phyloP scores from a whole-genome alignment of 2,797 vertebrate species.

The Trachurus trachurus region DNA sequence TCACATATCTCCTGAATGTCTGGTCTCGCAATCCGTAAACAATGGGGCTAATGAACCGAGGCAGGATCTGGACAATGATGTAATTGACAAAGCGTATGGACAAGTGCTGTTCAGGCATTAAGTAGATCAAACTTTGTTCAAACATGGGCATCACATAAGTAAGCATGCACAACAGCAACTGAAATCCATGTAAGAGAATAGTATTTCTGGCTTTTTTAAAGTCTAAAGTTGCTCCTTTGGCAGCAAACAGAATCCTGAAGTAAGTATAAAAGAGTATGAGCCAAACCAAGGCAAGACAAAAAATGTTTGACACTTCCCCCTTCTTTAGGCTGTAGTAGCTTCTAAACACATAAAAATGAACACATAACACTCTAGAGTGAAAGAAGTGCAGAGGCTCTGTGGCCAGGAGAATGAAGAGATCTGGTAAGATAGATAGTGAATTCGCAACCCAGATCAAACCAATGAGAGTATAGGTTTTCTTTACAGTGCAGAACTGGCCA shows the following conservation, averaged over 20 bases:
- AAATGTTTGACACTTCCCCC: conserved; percentile 31
- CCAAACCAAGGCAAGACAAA: conserved; percentile 72
- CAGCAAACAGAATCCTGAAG: conserved; percentile 68
- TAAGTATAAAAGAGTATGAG: conserved; percentile 76
- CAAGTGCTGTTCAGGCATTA: not conserved
- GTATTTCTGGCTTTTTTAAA: conserved; percentile 68
- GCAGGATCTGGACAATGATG: conserved; percentile 48
- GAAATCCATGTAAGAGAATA: conserved; percentile 61
- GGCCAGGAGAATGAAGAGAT: conserved; percentile 68
- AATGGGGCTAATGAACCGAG: conserved; percentile 52
- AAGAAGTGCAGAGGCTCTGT: conserved; percentile 60
- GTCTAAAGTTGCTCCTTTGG: conserved; percentile 32
- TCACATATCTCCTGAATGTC: conserved; percentile 50
- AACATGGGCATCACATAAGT: conserved; percentile 41
- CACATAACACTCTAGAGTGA: conserved; percentile 50
- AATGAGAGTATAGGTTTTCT: conserved; percentile 66
- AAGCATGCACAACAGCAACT: conserved; percentile 61
- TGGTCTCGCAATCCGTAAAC: conserved; percentile 65
- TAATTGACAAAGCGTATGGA: conserved; percentile 23
- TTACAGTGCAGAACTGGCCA: conserved; percentile 70
- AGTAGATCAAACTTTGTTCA: conserved; percentile 6
- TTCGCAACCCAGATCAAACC: conserved; percentile 69
- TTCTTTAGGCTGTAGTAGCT: conserved; percentile 55
- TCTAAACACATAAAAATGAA: conserved; percentile 56
- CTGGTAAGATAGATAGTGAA: conserved; percentile 51